Evolutionary conservation across 2,113 vertebrate genomes (phyloP).

Genomic region (Chionis minor): DNA sequence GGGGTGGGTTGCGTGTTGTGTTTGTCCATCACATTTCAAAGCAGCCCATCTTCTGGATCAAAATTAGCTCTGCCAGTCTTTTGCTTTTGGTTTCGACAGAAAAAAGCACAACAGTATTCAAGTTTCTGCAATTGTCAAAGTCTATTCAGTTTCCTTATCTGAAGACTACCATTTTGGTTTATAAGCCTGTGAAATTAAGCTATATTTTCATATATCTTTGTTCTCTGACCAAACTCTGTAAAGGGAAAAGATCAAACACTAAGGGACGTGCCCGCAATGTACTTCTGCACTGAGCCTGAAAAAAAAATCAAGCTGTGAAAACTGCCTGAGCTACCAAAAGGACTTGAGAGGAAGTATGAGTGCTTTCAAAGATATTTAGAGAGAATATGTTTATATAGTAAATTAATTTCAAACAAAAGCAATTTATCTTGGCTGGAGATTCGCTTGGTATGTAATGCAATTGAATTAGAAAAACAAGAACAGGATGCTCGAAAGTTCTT

Average conservation of each 20-base stretch:
- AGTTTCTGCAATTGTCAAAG: not conserved
- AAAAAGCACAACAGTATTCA: not conserved
- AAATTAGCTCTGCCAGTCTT: not conserved
- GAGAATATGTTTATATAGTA: slow-evolving; percentile 1
- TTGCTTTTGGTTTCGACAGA: not conserved
- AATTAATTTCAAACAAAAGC: slow-evolving; percentile 32
- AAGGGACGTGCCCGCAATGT: not conserved
- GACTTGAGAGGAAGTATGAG: not conserved
- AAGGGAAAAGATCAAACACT: not conserved
- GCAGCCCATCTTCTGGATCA: not conserved
- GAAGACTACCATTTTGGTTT: not conserved
- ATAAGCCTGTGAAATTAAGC: not conserved
- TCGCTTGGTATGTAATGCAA: not conserved
- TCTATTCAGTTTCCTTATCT: not conserved
- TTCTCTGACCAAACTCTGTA: not conserved
- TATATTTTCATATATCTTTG: not conserved
- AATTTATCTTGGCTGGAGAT: not conserved
- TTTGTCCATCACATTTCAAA: not conserved
- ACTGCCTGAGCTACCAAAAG: not conserved
- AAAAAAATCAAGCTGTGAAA: not conserved
- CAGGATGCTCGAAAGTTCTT: not conserved
- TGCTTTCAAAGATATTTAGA: slow-evolving; percentile 2
- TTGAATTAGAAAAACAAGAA: not conserved
- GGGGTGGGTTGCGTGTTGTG: not conserved
- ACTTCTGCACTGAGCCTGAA: not conserved